Evolutionary conservation across 2,888 invertebrate species (phyloP), one percentile per base, ranked within the genome.

Genomic region (Ypsolopha scabrella): DNA sequence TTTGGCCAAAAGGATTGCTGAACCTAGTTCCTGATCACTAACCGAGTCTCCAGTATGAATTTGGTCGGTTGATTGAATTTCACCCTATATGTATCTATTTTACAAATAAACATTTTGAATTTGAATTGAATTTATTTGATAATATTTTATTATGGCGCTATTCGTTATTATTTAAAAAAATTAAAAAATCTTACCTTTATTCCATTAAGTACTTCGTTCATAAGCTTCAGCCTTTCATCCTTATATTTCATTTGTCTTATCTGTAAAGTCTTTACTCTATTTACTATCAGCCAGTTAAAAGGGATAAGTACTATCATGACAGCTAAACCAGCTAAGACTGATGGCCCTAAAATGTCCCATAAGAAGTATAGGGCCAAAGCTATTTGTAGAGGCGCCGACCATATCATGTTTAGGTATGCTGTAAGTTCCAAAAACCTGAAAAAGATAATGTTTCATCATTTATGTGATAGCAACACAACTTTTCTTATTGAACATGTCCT

Each of bases 271-370:
- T 95, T 94, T 7, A 93, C 91, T 65, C 92, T 90, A 72, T 92
- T 93, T 1, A 96, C 96, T 58, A 97, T 92, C 52, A 93, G 88
- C 8, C 93, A 94, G 70, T 97, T 97, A 7, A 97, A 83, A 0
- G 97, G 97, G 57, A 99, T 95, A 53, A 99, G 88, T 50, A 98
- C 89, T 43, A 99, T 91, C 94, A 99, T 95, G 41, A 98, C 94
- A 2, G 93, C 94, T 49, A 99, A 81, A n/a, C 97, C 97, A 48
- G 97, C 96, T 7, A 99, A 76, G 0, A 98, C 96, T 0, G 97
- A 94, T 0, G 94, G 92, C 0, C 95, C 95, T 14, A 96, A 74
- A 57, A 92, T 90, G n/a, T 89, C 89, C 94, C 94, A 96, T 6
- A 96, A 80, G 80, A 96, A 95, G 69, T 93, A 95, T 44, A 98